These are phyloP conservation scores for Drosophila pullipes DNA, from an alignment of 2,888 invertebrate species.

Conservation along the genomic window DNA sequence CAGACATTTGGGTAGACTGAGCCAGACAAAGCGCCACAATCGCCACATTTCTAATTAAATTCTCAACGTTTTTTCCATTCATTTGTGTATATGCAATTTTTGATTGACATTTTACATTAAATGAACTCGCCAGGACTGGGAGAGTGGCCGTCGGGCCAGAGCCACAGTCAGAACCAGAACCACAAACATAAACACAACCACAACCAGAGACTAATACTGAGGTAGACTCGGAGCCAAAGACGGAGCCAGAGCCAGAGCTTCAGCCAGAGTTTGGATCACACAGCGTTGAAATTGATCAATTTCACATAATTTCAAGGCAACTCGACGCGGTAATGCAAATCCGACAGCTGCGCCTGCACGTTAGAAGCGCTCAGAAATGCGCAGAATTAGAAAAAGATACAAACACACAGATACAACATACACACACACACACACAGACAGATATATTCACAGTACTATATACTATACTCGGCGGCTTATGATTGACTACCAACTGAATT, in stretches of 20 bases:
- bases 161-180: slow-evolving; percentile 3
- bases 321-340: slow-evolving; percentile 79
- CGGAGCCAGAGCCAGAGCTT: not conserved
- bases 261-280: slow-evolving; percentile 43
- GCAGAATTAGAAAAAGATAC: slow-evolving; percentile 29
- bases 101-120: slow-evolving; percentile 83
- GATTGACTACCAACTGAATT: slow-evolving; percentile 83
- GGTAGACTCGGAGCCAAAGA: slow-evolving; percentile 1
- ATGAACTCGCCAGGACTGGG: slow-evolving; percentile 48
- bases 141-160: slow-evolving; percentile 3
- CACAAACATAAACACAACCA: slow-evolving; percentile 1
- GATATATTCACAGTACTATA: not conserved
- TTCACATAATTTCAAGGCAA: slow-evolving; percentile 82
- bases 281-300: slow-evolving; percentile 84
- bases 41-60: slow-evolving; percentile 75
- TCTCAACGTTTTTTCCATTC: slow-evolving; percentile 58
- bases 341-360: slow-evolving; percentile 79
- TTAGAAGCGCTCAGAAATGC: slow-evolving; percentile 72
- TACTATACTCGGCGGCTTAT: slow-evolving; percentile 54
- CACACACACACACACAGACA: not conserved
- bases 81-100: slow-evolving; percentile 70
- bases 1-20: slow-evolving; percentile 48
- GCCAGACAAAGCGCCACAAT: slow-evolving; percentile 28
- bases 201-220: slow-evolving; percentile 13
- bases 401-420: slow-evolving; percentile 2